Evolutionary conservation across 2,888 invertebrate species (phyloP).

Genomic region (Platycnemis pennipes): DNA sequence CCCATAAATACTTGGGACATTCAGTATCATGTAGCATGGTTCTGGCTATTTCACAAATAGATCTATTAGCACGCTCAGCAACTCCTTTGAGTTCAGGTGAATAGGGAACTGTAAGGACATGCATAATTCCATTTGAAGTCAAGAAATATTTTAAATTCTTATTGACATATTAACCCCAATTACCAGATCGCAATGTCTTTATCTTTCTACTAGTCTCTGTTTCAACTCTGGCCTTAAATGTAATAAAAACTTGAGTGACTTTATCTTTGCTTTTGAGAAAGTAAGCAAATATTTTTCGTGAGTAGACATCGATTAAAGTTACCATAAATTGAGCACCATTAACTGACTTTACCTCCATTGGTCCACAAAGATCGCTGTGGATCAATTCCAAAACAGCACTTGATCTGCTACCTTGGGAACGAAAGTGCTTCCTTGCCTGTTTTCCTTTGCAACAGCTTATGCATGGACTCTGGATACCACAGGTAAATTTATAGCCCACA

Average conservation of each 20-base stretch:
- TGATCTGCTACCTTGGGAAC: background rate
- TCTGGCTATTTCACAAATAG: conserved; percentile 76
- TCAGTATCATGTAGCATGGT: conserved; percentile 75
- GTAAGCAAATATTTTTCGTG: background rate
- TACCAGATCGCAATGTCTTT: background rate
- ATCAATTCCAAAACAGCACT: conserved; percentile 1
- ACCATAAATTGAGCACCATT: background rate
- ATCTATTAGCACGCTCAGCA: conserved; percentile 75
- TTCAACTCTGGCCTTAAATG: conserved; percentile 43
- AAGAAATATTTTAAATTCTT: background rate
- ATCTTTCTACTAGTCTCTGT: conserved; percentile 43
- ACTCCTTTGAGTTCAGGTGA: conserved; percentile 70
- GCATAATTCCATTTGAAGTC: background rate
- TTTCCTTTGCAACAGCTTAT: conserved; percentile 71
- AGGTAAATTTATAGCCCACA: background rate
- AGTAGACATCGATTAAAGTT: background rate
- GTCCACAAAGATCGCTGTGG: background rate
- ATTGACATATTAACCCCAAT: background rate
- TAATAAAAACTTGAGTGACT: background rate
- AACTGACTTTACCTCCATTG: background rate
- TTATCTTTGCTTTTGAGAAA: background rate
- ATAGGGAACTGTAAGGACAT: background rate
- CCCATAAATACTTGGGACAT: conserved; percentile 75
- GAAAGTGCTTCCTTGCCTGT: conserved; percentile 46
- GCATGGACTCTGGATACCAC: conserved; percentile 71